phyloP scores from a whole-genome alignment of 2,797 vertebrate genomes.

The Micromesistius poutassou region DNA sequence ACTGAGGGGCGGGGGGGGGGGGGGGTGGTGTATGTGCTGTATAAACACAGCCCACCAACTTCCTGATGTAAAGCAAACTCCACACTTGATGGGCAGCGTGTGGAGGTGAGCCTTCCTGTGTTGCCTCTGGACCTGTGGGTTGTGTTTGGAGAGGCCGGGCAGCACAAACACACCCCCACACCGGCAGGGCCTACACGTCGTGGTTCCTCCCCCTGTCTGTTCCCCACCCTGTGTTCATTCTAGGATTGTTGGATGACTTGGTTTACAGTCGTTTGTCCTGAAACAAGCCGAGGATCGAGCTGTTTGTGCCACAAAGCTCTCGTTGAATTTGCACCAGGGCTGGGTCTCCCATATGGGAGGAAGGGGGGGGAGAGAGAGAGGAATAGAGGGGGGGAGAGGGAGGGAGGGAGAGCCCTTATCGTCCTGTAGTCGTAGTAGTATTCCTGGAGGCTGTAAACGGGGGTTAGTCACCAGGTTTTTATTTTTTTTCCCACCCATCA shows the following conservation, averaged over 20 bases:
- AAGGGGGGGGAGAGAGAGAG: no score
- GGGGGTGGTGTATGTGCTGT: conserved; percentile 48
- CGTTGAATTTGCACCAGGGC: conserved; percentile 44
- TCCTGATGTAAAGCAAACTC: conserved; percentile 57
- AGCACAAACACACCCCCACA: conserved; percentile 70
- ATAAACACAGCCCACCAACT: conserved; percentile 68
- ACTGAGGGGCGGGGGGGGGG: conserved; percentile 21
- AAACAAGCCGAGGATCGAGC: no score
- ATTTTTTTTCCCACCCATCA: conserved; percentile 25
- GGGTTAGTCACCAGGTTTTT: conserved; percentile 51
- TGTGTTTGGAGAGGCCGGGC: conserved; percentile 69
- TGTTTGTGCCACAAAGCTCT: conserved; percentile 45
- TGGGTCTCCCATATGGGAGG: neutral
- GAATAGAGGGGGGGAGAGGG: no score
- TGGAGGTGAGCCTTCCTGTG: conserved; percentile 68
- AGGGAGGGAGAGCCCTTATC: no score
- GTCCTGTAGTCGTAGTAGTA: conserved; percentile 19
- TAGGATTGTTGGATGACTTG: conserved; percentile 17
- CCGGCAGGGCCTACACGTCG: conserved; percentile 65
- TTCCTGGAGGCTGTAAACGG: conserved; percentile 49
- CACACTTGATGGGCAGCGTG: conserved; percentile 67
- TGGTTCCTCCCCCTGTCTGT: conserved; percentile 38
- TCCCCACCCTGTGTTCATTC: neutral
- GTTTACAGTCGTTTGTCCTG: neutral
- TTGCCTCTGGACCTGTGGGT: conserved; percentile 72